Base-by-base conservation (phyloP, 2,113 vertebrate species). In the Siniperca knerii region DNA sequence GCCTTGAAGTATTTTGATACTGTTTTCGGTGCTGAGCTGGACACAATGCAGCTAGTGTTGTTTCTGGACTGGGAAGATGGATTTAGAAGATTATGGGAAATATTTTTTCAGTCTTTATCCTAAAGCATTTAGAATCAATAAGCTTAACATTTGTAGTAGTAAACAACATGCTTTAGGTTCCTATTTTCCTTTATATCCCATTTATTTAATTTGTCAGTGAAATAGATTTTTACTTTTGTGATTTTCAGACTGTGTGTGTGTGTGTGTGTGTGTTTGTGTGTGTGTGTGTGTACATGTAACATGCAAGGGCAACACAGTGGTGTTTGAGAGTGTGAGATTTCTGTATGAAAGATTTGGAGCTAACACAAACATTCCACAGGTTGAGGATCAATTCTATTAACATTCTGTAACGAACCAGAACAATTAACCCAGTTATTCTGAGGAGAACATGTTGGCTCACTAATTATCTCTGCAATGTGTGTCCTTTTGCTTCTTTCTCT, bases 41-140 rank as follows among this genome's bases (percentile, higher is more conserved):
- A 82, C 60, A 94, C 85, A 93, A 90, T 83, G 83, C 73, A 73
- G 69, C 55, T 79, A 78, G 80, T 92, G 89, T 91, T 90, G 70
- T 85, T 77, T 87, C 44, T 75, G 77, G 79, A 86, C 72, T 77
- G 52, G 42, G 3, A 65, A 69, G 68, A 87, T 89, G 84, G 91
- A 90, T 87, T 90, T 85, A 72, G 42, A 81, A 90, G 92, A 92
- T 93, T 93, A 93, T 55, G 20, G 33, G 44, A 88, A 87, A 88
- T 88, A 82, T 80, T 92, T 91, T 29, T 83, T 70, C 68, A 40
- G 64, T 79, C 64, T 83, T 93, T 92, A 93, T 89, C 80, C 89
- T 50, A 33, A 71, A 87, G 83, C 62, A 83, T 81, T 82, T 82
- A 44, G 54, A 58, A 83, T 84, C 65, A 81, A 71, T 69, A 79